These are phyloP conservation scores for Coenonympha arcania DNA, from an alignment of 2,888 invertebrate species.

Conservation along the genomic window DNA sequence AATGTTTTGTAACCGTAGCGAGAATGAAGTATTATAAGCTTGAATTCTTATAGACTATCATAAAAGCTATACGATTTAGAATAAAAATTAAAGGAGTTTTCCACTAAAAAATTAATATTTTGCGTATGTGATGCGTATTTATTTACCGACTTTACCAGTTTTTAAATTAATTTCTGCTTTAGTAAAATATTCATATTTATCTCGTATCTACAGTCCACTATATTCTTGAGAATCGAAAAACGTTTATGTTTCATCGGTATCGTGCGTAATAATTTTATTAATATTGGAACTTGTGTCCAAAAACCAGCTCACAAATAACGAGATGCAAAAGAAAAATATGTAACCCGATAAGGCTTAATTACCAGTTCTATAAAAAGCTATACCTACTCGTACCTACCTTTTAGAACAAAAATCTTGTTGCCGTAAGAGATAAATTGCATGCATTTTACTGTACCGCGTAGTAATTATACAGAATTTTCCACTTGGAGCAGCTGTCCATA, in stretches of 20 bases:
- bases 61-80: too few relatives aligned
- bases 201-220: too few relatives aligned
- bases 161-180: too few relatives aligned
- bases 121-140: too few relatives aligned
- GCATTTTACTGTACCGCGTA: conserved; percentile 11
- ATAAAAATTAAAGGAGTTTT: too few relatives aligned
- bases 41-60: too few relatives aligned
- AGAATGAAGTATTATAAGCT: too few relatives aligned
- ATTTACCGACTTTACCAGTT: too few relatives aligned
- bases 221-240: not conserved
- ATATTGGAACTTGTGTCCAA: not conserved
- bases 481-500: conserved; percentile 23
- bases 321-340: conserved; percentile 3
- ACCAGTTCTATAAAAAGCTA: conserved; percentile 1
- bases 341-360: conserved; percentile 3
- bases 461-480: conserved; percentile 25
- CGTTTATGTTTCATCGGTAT: not conserved
- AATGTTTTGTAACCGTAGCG: too few relatives aligned
- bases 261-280: not conserved
- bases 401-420: conserved; percentile 17
- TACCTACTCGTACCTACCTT: conserved; percentile 1
- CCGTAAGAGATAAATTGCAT: conserved; percentile 13
- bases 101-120: too few relatives aligned
- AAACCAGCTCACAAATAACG: not conserved
- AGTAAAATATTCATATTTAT: not conserved